Conservation (phyloP, 1,140 invertebrate species). For the Anagrus nilaparvatae region DNA sequence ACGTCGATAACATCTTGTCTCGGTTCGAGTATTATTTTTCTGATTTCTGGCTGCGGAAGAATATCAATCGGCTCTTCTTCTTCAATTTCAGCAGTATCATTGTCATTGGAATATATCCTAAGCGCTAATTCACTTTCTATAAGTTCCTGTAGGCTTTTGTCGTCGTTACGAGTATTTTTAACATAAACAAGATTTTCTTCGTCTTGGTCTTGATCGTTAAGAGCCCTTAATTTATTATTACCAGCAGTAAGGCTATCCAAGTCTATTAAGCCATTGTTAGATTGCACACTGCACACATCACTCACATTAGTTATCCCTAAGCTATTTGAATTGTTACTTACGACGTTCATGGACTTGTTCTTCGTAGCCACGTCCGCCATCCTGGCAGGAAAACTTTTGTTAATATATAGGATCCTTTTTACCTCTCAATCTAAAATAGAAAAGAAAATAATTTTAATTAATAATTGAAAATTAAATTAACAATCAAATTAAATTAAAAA, state of each 20-base stretch:
- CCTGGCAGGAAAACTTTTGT: conserved; percentile 15
- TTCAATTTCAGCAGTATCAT: conserved; percentile 10
- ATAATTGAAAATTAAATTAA: too few relatives aligned
- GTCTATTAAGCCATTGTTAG: conserved; percentile 42
- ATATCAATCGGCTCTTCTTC: conserved; percentile 10
- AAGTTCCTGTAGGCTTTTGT: conserved; percentile 37
- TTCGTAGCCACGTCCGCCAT: conserved; percentile 42
- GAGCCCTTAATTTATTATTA: conserved; percentile 36
- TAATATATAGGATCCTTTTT: too few relatives aligned
- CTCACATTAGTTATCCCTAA: conserved; percentile 13
- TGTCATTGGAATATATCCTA: conserved; percentile 28
- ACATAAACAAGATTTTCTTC: conserved; percentile 26
- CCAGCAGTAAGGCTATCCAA: conserved; percentile 26
- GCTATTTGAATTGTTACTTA: conserved; percentile 33
- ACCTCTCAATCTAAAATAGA: too few relatives aligned
- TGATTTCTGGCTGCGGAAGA: conserved; percentile 19
- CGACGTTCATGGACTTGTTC: conserved; percentile 37
- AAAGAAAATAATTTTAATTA: too few relatives aligned
- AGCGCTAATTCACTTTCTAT: conserved; percentile 38
- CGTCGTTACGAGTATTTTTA: conserved; percentile 33
- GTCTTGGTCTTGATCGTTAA: conserved; percentile 33
- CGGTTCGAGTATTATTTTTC: conserved; percentile 26
- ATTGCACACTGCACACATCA: conserved; percentile 37
- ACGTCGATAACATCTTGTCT: conserved; percentile 21
- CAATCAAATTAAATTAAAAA: too few relatives aligned